Conservation (phyloP, 2,888 invertebrate species). For the Phasia obesa region DNA sequence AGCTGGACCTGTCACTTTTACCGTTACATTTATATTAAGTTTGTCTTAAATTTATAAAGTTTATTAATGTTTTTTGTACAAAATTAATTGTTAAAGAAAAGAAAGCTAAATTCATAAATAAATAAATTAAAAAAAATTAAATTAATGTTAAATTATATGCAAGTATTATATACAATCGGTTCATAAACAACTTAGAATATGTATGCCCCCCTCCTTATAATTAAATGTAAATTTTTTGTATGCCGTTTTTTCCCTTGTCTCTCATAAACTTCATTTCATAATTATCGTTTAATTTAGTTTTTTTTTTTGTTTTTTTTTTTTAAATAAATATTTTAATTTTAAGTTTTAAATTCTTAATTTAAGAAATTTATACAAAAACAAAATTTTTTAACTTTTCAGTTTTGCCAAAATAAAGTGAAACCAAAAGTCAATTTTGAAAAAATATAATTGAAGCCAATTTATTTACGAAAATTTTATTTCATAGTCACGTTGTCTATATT, state of each 20-base stretch:
- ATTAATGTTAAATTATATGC: slow-evolving; percentile 13
- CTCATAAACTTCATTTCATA: slow-evolving; percentile 1
- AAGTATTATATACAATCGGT: slow-evolving; percentile 44
- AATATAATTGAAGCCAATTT: not conserved
- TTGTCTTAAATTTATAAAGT: slow-evolving; percentile 9
- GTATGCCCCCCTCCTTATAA: not conserved
- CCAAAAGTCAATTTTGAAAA: not conserved
- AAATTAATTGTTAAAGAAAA: not conserved
- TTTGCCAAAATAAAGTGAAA: not conserved
- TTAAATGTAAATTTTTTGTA: not conserved
- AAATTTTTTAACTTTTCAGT: not conserved
- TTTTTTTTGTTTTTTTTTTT: not conserved
- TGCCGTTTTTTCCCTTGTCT: not conserved
- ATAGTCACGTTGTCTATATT: slow-evolving; percentile 4
- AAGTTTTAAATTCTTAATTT: not conserved
- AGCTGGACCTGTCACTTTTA: not conserved
- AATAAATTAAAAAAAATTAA: not conserved
- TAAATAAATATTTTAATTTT: not conserved
- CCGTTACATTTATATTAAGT: not conserved
- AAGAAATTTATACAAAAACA: too few species aligned
- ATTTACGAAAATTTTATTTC: not conserved
- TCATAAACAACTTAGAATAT: slow-evolving; percentile 10
- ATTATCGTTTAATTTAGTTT: slow-evolving; percentile 1
- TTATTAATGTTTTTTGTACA: slow-evolving; percentile 7
- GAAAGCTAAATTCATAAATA: not conserved